Percentiles rank a stretch among this genome's conserved stretches.
Evolutionary conservation across 2,888 invertebrate genomes (phyloP).

Genomic region (Ennomos erosarius): DNA sequence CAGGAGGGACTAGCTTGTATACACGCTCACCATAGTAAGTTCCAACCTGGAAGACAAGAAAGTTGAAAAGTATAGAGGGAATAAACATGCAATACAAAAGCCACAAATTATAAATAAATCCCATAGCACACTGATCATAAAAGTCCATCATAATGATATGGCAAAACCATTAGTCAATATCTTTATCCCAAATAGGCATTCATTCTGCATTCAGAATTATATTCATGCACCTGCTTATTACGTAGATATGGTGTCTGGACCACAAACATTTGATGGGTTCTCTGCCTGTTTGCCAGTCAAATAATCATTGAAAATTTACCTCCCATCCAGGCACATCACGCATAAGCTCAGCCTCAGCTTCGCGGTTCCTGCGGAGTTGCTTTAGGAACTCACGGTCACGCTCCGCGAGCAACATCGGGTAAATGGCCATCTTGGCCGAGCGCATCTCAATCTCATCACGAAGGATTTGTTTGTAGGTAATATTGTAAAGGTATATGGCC

Average conservation of each 20-base stretch:
- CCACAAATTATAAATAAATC: too few species aligned
- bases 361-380: slow-evolving; percentile 91
- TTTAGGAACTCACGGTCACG: slow-evolving; percentile 93
- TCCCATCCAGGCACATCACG: slow-evolving; percentile 95
- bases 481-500: slow-evolving; percentile 84
- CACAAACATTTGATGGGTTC: too few species aligned
- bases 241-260: too few species aligned
- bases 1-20: slow-evolving; percentile 88
- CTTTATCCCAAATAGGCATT: too few species aligned
- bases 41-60: slow-evolving; percentile 85
- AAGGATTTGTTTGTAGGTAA: slow-evolving; percentile 80
- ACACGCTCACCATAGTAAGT: slow-evolving; percentile 94
- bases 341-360: slow-evolving; percentile 95
- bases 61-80: too few species aligned
- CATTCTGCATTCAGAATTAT: too few species aligned
- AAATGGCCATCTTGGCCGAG: slow-evolving; percentile 90
- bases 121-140: background rate
- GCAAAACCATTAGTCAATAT: too few species aligned
- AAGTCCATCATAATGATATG: background rate
- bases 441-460: slow-evolving; percentile 89
- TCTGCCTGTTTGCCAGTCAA: too few species aligned
- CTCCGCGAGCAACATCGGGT: slow-evolving; percentile 93
- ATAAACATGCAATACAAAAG: too few species aligned
- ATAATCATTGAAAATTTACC: slow-evolving; percentile 59
- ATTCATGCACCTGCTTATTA: too few species aligned